These are phyloP conservation scores for Orgyia antiqua DNA, from an alignment of 2,888 invertebrate species.

Conservation along the genomic window DNA sequence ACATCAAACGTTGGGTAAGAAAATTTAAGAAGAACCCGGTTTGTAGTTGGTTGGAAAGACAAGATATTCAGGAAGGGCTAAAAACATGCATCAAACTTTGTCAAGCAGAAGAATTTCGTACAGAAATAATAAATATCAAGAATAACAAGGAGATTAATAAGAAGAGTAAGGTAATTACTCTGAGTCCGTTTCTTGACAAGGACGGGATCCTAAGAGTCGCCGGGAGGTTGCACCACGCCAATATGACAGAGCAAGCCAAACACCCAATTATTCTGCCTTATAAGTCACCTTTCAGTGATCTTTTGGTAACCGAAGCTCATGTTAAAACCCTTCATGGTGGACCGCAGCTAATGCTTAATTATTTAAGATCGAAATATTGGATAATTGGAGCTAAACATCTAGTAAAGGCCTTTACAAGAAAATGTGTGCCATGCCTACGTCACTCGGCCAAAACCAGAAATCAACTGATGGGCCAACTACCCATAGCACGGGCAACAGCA, in stretches of 20 bases:
- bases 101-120: slow-evolving; percentile 2
- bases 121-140: not conserved
- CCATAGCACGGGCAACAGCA: not conserved
- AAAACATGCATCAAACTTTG: not conserved
- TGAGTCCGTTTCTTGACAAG: slow-evolving; percentile 1
- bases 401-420: not conserved
- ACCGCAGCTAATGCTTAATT: slow-evolving; percentile 1
- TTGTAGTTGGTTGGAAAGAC: not conserved
- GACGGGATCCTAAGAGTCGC: not conserved
- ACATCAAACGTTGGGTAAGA: slow-evolving; percentile 1
- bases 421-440: slow-evolving; percentile 2
- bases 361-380: slow-evolving; percentile 2
- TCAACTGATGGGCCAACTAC: slow-evolving; percentile 1
- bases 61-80: slow-evolving; percentile 1
- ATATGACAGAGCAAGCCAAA: not conserved
- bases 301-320: not conserved
- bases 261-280: slow-evolving; percentile 1
- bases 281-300: not conserved
- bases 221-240: slow-evolving; percentile 1
- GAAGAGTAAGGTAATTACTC: not conserved
- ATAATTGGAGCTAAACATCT: slow-evolving; percentile 1
- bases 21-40: not conserved
- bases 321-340: slow-evolving; percentile 1
- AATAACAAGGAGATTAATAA: not conserved
- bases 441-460: not conserved